Percentiles rank a stretch among this genome's conserved stretches.
phyloP scores from a whole-genome alignment of 2,888 invertebrate species.

The Torymus texanus region DNA sequence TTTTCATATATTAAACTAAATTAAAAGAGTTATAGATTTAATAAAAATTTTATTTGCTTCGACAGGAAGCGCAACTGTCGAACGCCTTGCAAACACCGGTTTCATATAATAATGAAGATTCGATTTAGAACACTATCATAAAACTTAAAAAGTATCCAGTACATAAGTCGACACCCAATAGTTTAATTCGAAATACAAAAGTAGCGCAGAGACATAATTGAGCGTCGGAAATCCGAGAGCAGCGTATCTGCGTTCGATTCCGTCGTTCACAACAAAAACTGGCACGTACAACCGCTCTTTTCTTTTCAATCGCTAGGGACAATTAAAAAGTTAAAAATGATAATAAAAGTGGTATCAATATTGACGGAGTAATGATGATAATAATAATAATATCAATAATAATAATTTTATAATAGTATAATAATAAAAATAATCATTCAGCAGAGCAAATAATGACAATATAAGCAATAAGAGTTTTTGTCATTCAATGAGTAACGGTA shows the following conservation, averaged over 20 bases:
- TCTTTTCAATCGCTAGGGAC: slow-evolving; percentile 61
- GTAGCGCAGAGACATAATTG: slow-evolving; percentile 32
- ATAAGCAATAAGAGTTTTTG: slow-evolving; percentile 57
- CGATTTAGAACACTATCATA: slow-evolving; percentile 28
- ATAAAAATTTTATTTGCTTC: slow-evolving; percentile 32
- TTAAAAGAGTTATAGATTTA: slow-evolving; percentile 39
- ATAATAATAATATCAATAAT: slow-evolving; percentile 48
- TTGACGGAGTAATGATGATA: slow-evolving; percentile 58
- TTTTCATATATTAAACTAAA: slow-evolving; percentile 22
- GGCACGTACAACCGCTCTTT: slow-evolving; percentile 67
- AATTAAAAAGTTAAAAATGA: slow-evolving; percentile 61
- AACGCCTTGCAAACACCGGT: slow-evolving; percentile 29
- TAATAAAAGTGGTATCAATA: slow-evolving; percentile 60
- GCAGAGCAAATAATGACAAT: slow-evolving; percentile 57
- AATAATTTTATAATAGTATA: slow-evolving; percentile 59
- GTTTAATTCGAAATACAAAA: slow-evolving; percentile 45
- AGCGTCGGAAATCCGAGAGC: slow-evolving; percentile 41
- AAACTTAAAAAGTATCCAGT: slow-evolving; percentile 30
- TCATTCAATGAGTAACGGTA: slow-evolving; percentile 59
- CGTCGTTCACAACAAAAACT: slow-evolving; percentile 60
- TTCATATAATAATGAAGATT: slow-evolving; percentile 18
- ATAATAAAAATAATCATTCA: slow-evolving; percentile 59
- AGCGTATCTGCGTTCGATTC: slow-evolving; percentile 32
- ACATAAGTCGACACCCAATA: slow-evolving; percentile 48
- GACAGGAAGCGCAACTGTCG: slow-evolving; percentile 9